Conservation (phyloP, 2,888 invertebrate species). For the Erynnis tages region DNA sequence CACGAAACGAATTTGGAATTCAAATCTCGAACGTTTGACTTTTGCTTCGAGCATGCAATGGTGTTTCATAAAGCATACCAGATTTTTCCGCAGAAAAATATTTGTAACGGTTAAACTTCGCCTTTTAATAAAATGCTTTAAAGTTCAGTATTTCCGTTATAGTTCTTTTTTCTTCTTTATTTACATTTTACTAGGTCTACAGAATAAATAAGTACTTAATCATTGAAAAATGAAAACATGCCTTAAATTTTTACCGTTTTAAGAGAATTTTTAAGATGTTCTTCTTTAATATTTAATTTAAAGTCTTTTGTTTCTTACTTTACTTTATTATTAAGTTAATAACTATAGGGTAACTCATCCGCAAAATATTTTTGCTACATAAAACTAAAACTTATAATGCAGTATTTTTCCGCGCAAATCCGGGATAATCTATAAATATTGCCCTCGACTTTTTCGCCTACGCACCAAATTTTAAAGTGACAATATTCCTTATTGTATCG, state of each 20-base stretch:
- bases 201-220: too few species aligned
- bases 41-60: constrained; percentile 38
- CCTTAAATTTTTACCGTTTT: too few species aligned
- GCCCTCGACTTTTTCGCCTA: constrained; percentile 52
- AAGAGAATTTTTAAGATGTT: too few species aligned
- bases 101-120: constrained; percentile 20
- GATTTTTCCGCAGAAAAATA: constrained; percentile 11
- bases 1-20: constrained; percentile 76
- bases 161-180: too few species aligned
- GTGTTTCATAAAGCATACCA: constrained; percentile 20
- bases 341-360: background rate
- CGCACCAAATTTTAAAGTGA: constrained; percentile 71
- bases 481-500: constrained; percentile 70
- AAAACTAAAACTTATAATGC: constrained; percentile 35
- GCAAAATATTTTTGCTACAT: constrained; percentile 57
- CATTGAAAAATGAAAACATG: too few species aligned
- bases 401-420: constrained; percentile 68
- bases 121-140: too few species aligned
- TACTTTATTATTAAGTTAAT: too few species aligned
- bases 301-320: too few species aligned
- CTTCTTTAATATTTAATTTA: too few species aligned
- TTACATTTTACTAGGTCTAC: too few species aligned
- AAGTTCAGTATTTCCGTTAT: too few species aligned
- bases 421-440: constrained; percentile 77
- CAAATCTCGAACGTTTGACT: constrained; percentile 76